Evolutionary conservation across 2,113 vertebrate species (phyloP).

Genomic region (Dendrocopos noguchii): DNA sequence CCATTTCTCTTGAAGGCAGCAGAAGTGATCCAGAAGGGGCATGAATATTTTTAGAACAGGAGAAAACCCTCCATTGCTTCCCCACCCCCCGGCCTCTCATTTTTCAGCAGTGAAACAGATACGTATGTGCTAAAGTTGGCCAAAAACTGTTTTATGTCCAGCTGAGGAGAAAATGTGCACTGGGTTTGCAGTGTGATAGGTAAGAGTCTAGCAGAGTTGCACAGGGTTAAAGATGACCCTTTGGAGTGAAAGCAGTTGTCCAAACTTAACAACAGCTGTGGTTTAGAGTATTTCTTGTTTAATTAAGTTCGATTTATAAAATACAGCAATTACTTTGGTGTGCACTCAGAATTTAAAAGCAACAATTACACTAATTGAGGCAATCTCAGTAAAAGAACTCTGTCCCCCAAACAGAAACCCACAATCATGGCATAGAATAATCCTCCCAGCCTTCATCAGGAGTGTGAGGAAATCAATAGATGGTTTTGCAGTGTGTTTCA

Average conservation of each 20-base stretch:
- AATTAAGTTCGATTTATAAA: slow-evolving; percentile 9
- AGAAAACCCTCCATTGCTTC: neutral
- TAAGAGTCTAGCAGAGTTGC: neutral
- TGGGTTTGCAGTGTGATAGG: neutral
- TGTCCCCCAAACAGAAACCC: neutral
- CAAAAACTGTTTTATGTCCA: neutral
- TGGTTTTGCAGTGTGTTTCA: neutral
- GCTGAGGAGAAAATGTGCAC: neutral
- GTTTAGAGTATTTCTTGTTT: neutral
- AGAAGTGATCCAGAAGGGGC: neutral
- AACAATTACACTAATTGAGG: neutral
- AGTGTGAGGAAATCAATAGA: neutral
- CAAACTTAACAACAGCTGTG: neutral
- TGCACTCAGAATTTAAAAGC: neutral
- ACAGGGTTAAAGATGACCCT: neutral
- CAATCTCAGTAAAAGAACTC: neutral
- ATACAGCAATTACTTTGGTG: neutral
- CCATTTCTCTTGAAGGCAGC: neutral
- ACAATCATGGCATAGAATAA: neutral
- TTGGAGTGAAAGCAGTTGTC: neutral
- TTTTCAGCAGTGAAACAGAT: neutral
- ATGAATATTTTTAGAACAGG: neutral
- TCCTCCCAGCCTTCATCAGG: neutral
- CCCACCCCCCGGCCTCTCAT: neutral
- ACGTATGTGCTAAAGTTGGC: neutral